These are phyloP conservation scores for Sialia sialis DNA, from an alignment of 2,113 vertebrate species.

Conservation along the genomic window DNA sequence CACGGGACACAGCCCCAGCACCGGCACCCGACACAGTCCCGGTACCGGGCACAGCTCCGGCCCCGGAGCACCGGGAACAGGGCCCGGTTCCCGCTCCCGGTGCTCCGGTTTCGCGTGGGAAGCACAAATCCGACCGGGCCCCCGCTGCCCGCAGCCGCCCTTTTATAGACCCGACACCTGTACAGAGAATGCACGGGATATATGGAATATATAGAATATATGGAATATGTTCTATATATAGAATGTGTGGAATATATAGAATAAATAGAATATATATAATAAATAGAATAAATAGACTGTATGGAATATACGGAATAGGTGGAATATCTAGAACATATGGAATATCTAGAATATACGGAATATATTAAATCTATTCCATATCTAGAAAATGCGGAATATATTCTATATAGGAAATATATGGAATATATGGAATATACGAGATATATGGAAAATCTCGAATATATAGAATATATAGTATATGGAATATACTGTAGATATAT, in stretches of 20 bases:
- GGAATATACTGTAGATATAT: no score
- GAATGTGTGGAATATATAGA: background rate
- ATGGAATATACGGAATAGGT: background rate
- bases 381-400: background rate
- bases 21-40: no score
- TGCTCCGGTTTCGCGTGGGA: background rate
- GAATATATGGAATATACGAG: fast-evolving
- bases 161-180: no score
- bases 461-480: background rate
- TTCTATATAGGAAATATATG: background rate
- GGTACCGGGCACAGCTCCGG: background rate
- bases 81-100: background rate
- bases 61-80: background rate
- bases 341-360: fast-evolving
- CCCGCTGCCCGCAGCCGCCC: background rate
- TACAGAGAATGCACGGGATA: fast-evolving
- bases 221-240: background rate
- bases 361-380: background rate
- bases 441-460: fast-evolving
- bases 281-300: background rate
- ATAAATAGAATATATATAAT: background rate
- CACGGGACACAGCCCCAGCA: no score
- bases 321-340: background rate
- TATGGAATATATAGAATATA: background rate
- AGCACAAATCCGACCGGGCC: background rate